Conservation (phyloP, 2,797 vertebrate genomes). For the Macropus fuliginosus region DNA sequence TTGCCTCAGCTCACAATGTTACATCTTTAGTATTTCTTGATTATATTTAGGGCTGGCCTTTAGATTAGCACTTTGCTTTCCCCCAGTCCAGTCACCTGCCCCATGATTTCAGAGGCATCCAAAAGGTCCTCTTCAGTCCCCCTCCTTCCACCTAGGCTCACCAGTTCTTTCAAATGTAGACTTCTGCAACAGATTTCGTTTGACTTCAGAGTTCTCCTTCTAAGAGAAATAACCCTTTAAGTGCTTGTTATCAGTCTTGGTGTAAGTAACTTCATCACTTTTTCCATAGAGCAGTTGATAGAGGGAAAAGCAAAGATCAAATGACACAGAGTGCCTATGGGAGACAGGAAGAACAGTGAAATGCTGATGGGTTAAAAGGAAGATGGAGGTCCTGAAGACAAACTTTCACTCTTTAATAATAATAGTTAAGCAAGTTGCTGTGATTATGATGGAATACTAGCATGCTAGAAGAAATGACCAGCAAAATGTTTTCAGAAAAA, state of each 20-base stretch:
- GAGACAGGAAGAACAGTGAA: neutral
- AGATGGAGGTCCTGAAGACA: neutral
- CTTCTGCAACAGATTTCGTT: neutral
- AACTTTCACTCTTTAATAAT: neutral
- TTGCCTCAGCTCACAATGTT: neutral
- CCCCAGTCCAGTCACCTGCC: neutral
- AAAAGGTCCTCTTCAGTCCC: neutral
- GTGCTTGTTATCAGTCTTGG: neutral
- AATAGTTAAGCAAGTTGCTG: neutral
- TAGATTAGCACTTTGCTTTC: neutral
- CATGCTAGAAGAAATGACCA: neutral
- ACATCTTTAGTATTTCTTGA: constrained; percentile 12
- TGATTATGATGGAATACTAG: neutral
- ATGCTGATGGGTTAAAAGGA: neutral
- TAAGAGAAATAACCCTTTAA: neutral
- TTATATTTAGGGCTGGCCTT: neutral
- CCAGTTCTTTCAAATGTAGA: neutral
- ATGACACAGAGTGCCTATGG: neutral
- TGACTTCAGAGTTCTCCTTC: neutral
- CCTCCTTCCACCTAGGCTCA: neutral
- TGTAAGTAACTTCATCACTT: too few species aligned
- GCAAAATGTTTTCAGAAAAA: neutral
- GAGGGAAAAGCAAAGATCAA: too few species aligned
- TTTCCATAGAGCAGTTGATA: neutral
- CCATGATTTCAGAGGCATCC: neutral